Evolutionary conservation across 2,113 vertebrate species (phyloP).

Genomic region (Neogale vison): DNA sequence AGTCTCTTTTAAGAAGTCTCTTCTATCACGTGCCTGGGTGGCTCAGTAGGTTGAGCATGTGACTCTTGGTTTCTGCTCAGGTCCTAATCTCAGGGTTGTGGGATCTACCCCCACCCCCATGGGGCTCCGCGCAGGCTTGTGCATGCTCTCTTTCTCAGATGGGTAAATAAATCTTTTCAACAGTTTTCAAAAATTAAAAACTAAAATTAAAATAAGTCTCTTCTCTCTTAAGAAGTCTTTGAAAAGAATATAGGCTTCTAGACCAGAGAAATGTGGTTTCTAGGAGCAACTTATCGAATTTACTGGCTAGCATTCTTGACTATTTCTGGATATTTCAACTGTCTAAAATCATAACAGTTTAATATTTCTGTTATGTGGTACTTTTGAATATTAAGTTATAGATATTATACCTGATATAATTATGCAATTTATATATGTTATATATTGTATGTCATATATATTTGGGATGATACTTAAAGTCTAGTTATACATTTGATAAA

Average conservation of each 20-base stretch:
- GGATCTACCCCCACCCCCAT: not conserved
- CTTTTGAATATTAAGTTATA: not conserved
- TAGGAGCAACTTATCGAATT: rapidly evolving
- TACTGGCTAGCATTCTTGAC: not conserved
- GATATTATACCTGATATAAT: not conserved
- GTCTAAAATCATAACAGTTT: not conserved
- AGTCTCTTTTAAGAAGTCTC: not conserved
- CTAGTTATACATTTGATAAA: not conserved
- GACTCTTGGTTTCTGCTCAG: not conserved
- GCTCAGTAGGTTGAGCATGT: not conserved
- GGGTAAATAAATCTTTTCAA: not conserved
- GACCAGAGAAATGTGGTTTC: not conserved
- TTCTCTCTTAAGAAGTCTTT: not conserved
- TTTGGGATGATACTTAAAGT: not conserved
- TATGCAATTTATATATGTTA: not conserved
- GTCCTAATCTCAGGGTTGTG: not conserved
- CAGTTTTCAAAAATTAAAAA: not conserved
- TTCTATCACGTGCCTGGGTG: too few species aligned
- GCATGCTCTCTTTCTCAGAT: not conserved
- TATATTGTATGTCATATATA: not conserved
- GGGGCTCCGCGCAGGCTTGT: not conserved
- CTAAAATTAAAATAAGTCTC: not conserved
- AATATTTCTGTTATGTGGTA: not conserved
- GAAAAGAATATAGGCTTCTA: not conserved
- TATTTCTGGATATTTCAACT: not conserved